Base-by-base conservation (phyloP, 2,113 vertebrate species). In the Lates calcarifer region DNA sequence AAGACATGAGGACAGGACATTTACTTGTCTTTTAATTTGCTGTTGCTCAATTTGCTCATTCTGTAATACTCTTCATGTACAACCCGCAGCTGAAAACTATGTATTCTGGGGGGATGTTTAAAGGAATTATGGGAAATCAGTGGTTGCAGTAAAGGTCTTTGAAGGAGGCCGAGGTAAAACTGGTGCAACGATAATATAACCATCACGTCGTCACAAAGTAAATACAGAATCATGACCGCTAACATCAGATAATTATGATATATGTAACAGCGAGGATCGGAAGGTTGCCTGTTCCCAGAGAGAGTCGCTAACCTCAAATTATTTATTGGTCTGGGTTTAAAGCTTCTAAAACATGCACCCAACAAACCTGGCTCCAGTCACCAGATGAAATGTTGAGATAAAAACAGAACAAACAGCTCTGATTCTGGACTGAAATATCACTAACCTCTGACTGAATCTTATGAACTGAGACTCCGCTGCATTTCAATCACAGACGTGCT, bases 201-300 rank as follows among this genome's bases (percentile, higher is more conserved):
- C 4, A 79, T 35, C 67, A 49, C 26, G 82, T 77, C 9, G 35
- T 75, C 78, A 51, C 57, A 51, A 22, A 58, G 63, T 37, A 77
- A 74, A 62, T 15, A 24, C 41, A 60, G 53, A 89, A 37, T 79
- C 22, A 81, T 57, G 70, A 72, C 74, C n/a, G 20, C 45, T 60
- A 56, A 74, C 33, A 58, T 82, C 84, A 75, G 61, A 68, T 76
- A 74, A 82, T 62, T 0, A 74, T 67, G 72, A 87, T 67, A 1
- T 13, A 82, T 77, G 63, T 71, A 75, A 69, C 85, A 39, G 6
- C 0, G n/a, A 58, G 57, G 61, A 73, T 20, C 2, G n/a, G 41
- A 51, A 76, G 79, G 51, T 70, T 22, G 63, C 39, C 29, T 22
- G 24, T 89, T 90, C 77, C 82, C 85, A 79, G 78, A 70, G 77